These are phyloP conservation scores for Dinomys branickii DNA, from an alignment of 2,113 vertebrate species.

Conservation along the genomic window DNA sequence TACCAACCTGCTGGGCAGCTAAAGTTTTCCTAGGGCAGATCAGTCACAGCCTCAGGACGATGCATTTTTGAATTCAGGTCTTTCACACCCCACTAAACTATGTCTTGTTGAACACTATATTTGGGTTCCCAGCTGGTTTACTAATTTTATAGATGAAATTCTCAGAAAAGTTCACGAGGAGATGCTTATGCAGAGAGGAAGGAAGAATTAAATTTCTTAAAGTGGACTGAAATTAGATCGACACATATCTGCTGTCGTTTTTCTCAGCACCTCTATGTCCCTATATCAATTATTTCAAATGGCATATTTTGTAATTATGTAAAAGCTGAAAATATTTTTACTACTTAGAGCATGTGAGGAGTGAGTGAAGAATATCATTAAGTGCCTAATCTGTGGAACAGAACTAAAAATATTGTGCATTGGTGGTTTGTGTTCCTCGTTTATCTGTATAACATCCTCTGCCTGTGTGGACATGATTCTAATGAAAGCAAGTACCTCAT, in stretches of 20 bases:
- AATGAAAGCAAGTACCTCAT: neutral
- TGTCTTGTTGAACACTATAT: neutral
- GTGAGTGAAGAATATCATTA: neutral
- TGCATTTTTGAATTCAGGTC: neutral
- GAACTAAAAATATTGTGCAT: neutral
- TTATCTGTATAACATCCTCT: neutral
- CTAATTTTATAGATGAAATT: slow-evolving; percentile 39
- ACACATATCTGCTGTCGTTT: neutral
- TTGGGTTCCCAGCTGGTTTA: neutral
- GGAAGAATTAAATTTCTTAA: neutral
- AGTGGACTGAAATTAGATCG: neutral
- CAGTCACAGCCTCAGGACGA: neutral
- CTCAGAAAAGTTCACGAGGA: neutral
- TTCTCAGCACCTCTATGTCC: neutral
- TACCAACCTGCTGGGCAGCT: accelerated
- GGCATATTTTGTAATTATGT: slow-evolving; percentile 5
- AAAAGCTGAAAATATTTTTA: slow-evolving; percentile 32
- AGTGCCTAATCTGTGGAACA: neutral
- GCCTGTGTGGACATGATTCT: neutral
- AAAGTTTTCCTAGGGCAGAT: neutral
- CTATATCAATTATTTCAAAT: neutral
- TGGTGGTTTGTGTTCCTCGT: neutral
- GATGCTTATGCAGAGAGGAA: neutral
- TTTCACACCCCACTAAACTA: neutral
- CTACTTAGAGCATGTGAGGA: neutral